Evolutionary conservation across 2,888 invertebrate genomes (phyloP).

Genomic region (Dolichomitus sp.): DNA sequence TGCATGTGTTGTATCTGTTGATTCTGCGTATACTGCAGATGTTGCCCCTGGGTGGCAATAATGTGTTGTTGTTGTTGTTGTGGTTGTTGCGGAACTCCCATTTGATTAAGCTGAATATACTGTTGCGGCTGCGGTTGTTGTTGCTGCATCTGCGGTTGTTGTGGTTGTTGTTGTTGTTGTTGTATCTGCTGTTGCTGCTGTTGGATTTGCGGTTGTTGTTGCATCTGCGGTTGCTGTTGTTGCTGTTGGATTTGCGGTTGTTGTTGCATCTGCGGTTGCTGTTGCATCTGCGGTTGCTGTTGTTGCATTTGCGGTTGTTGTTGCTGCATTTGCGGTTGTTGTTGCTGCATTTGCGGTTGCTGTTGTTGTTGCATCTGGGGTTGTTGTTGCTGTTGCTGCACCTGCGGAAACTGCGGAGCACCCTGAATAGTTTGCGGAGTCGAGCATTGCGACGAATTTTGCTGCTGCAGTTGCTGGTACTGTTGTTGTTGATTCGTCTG

Average conservation of each 20-base stretch:
- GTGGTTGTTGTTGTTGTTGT: slow-evolving; percentile 58
- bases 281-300: slow-evolving; percentile 65
- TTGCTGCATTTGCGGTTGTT: slow-evolving; percentile 70
- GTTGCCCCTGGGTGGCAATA: slow-evolving; percentile 66
- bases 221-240: slow-evolving; percentile 65
- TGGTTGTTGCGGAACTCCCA: slow-evolving; percentile 68
- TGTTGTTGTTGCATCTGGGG: slow-evolving; percentile 75
- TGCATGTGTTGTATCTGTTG: slow-evolving; percentile 82
- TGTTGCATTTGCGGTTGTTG: slow-evolving; percentile 72
- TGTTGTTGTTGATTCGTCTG: slow-evolving; percentile 77
- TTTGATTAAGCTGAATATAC: slow-evolving; percentile 64
- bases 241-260: slow-evolving; percentile 73
- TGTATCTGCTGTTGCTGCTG: slow-evolving; percentile 68
- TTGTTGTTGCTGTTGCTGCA: slow-evolving; percentile 74
- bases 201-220: slow-evolving; percentile 69
- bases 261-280: slow-evolving; percentile 61
- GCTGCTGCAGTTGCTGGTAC: slow-evolving; percentile 83
- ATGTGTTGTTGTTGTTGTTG: slow-evolving; percentile 72
- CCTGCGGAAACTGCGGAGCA: slow-evolving; percentile 82
- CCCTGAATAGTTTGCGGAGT: slow-evolving; percentile 84
- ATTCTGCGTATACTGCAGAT: slow-evolving; percentile 72
- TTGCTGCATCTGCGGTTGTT: slow-evolving; percentile 64
- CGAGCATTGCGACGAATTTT: slow-evolving; percentile 82
- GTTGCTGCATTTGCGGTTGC: slow-evolving; percentile 75
- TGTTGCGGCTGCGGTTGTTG: slow-evolving; percentile 70